Conservation (phyloP, 2,113 vertebrate genomes). For the Chloropsis cyanopogon region DNA sequence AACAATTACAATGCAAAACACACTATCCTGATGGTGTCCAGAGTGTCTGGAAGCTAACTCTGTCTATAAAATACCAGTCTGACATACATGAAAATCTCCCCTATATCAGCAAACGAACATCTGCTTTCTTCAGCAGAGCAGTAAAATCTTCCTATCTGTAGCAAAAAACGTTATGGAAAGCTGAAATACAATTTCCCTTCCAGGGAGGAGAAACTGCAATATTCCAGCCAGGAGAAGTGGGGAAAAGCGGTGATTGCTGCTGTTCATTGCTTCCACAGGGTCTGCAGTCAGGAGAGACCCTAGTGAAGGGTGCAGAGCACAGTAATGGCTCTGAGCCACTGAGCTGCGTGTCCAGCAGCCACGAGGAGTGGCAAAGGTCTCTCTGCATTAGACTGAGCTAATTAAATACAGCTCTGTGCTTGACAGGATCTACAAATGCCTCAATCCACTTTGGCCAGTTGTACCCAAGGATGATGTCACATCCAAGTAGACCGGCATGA, state of each 20-base stretch:
- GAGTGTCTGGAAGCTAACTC: neutral
- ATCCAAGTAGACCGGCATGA: neutral
- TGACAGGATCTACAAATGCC: neutral
- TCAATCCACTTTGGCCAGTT: neutral
- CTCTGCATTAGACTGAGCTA: slow-evolving; percentile 7
- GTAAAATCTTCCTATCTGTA: neutral
- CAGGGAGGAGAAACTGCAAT: neutral
- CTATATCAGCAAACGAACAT: neutral
- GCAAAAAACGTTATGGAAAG: neutral
- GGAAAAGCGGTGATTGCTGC: neutral
- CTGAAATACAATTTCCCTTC: neutral
- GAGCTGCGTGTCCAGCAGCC: neutral
- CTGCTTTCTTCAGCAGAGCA: neutral
- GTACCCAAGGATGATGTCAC: neutral
- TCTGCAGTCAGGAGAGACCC: neutral
- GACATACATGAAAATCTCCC: neutral
- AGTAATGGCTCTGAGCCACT: neutral
- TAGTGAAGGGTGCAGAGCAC: neutral
- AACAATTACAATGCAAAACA: neutral
- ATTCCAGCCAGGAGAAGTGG: neutral
- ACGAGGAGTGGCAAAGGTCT: neutral
- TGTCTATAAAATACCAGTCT: neutral
- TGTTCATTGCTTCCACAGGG: neutral
- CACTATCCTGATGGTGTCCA: neutral
- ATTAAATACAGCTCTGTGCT: slow-evolving; percentile 29